Evolutionary conservation across 2,888 invertebrate species (phyloP), one percentile per base, ranked within the genome.

Genomic region (Scaptomyza flava): DNA sequence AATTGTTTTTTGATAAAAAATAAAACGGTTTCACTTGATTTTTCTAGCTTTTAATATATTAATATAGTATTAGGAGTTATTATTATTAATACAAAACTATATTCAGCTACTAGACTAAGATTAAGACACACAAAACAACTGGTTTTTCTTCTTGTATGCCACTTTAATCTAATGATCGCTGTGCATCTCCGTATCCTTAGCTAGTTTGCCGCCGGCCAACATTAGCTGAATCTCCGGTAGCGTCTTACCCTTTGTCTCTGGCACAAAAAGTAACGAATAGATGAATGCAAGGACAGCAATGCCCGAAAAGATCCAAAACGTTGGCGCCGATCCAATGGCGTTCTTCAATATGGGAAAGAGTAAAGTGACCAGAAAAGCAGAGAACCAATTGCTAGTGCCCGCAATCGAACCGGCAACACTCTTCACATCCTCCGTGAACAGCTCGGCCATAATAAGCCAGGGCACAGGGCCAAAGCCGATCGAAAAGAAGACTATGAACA

Each of bases 401-500:
- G 96, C 96, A 12, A 96, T 94, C 0, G 96, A 95, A 17, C 95
- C 94, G 4, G 95, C 95, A 57, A 95, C 93, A 2, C 94, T 95
- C 90, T 96, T 96, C 42, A 96, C 95, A 82, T 96, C 95, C 3
- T 95, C 93, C 34, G 96, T 93, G 90, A 97, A 95, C 17, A 97
- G 92, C 90, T 97, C 97, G 0, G 96, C 94, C 85, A 95, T 93
- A 46, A 91, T 95, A 93, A 97, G 94, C 90, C 90, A 91, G 0
- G 97, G 97, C 38, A 97, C 96, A 0, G 97, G 97, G 0, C 97
- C 97, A 80, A 95, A 95, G 46, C 97, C 97, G 14, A 97, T 86
- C 0, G 96, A 96, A 92, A 96, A 97, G 12, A 96, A 94, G 9
- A 96, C 91, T 9, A 97, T 95, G 90, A 96, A 97, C 5, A 96